These are phyloP conservation scores for Dicyrtomina minuta DNA, from an alignment of 2,888 invertebrate genomes.

Conservation along the genomic window DNA sequence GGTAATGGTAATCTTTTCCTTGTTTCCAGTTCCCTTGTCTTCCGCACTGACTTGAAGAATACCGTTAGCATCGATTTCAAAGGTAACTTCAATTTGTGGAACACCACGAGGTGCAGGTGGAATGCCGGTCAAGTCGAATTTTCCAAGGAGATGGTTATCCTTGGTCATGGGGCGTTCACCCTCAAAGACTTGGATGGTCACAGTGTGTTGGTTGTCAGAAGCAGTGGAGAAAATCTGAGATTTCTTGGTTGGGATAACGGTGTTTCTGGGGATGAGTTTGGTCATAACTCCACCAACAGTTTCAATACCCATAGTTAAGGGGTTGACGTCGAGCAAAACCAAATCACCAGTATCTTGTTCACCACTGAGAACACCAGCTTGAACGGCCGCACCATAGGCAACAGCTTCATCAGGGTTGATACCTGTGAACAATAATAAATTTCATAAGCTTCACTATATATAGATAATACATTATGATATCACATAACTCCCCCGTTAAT, in stretches of 20 bases:
- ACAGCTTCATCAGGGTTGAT: too few species aligned
- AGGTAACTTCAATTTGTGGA: too few species aligned
- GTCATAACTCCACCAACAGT: slow-evolving; percentile 99
- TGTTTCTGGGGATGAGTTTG: slow-evolving; percentile 94
- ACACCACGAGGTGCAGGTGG: too few species aligned
- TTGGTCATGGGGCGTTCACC: slow-evolving; percentile 99
- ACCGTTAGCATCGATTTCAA: too few species aligned
- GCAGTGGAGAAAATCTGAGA: slow-evolving; percentile 99
- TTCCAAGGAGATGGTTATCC: slow-evolving; percentile 97
- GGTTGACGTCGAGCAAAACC: slow-evolving; percentile 95
- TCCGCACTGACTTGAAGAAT: too few species aligned
- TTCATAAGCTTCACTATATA: too few species aligned
- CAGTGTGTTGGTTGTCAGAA: too few species aligned
- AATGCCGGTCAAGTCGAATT: slow-evolving; percentile 96
- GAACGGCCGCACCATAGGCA: slow-evolving; percentile 68
- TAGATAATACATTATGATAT: too few species aligned
- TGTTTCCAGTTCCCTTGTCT: too few species aligned
- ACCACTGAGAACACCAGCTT: slow-evolving; percentile 95
- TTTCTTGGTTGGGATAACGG: slow-evolving; percentile 98
- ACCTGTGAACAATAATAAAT: too few species aligned
- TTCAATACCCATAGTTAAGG: slow-evolving; percentile 98
- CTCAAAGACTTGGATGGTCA: slow-evolving; percentile 97
- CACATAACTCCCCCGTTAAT: too few species aligned
- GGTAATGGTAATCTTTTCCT: too few species aligned
- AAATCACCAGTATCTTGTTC: slow-evolving; percentile 97